phyloP scores from a whole-genome alignment of 2,113 vertebrate genomes.

The Kobus ellipsiprymnus region DNA sequence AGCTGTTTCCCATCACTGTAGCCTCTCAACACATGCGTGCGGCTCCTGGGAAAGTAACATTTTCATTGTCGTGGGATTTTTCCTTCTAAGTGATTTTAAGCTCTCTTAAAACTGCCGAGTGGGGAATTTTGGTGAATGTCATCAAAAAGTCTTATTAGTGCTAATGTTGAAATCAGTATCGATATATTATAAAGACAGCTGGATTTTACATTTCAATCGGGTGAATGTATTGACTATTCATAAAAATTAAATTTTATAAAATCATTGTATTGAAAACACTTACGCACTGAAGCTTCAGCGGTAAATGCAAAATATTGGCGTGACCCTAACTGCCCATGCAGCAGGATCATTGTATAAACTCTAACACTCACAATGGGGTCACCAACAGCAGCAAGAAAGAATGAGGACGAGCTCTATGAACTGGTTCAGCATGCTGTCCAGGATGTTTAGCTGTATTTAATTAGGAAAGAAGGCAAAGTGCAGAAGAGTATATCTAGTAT shows the following conservation, averaged over 20 bases:
- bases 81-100: neutral
- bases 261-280: neutral
- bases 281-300: neutral
- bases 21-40: too few species aligned
- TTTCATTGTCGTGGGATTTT: neutral
- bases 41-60: neutral
- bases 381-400: neutral
- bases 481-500: neutral
- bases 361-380: too few species aligned
- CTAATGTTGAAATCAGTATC: neutral
- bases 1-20: too few species aligned
- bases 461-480: neutral
- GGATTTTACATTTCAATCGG: neutral
- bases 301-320: neutral
- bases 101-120: neutral
- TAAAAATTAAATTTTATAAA: neutral
- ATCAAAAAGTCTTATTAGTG: neutral
- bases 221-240: neutral
- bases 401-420: neutral
- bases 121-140: neutral
- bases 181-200: neutral
- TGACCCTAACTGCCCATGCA: neutral
- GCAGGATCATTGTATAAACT: neutral
- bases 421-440: neutral
- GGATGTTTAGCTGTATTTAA: neutral